These are phyloP conservation scores for Argyrosomus japonicus DNA, from an alignment of 2,113 vertebrate species.

Conservation along the genomic window DNA sequence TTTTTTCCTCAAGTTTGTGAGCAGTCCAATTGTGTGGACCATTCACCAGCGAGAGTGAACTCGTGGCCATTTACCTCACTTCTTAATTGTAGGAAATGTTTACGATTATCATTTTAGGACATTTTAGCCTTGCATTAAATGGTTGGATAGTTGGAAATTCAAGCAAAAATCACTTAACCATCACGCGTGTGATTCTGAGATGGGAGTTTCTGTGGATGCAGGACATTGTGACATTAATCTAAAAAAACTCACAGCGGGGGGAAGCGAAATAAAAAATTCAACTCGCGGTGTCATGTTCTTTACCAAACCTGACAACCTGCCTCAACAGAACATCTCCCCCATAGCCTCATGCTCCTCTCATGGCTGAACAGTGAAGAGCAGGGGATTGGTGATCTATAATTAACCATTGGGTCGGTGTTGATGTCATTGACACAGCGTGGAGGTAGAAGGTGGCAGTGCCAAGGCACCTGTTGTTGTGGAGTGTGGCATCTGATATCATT, in stretches of 20 bases:
- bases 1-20: neutral
- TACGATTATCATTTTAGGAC: neutral
- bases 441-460: constrained; percentile 95
- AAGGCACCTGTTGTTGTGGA: constrained; percentile 99
- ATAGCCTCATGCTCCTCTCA: constrained; percentile 44
- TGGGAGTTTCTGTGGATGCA: neutral
- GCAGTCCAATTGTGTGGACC: neutral
- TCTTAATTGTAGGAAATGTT: neutral
- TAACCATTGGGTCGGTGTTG: constrained; percentile 97
- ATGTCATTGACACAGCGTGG: constrained; percentile 99
- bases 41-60: neutral
- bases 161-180: neutral
- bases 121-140: neutral
- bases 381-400: constrained; percentile 91
- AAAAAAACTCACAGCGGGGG: neutral
- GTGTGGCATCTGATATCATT: constrained; percentile 99
- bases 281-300: constrained; percentile 40
- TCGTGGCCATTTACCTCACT: neutral
- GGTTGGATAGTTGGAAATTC: neutral
- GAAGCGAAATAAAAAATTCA: neutral
- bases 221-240: neutral
- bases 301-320: constrained; percentile 42
- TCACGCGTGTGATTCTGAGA: neutral
- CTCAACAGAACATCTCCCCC: constrained; percentile 46
- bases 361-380: constrained; percentile 59